These are phyloP conservation scores for Tragelaphus oryx DNA, from an alignment of 2,797 vertebrate genomes.

Conservation along the genomic window DNA sequence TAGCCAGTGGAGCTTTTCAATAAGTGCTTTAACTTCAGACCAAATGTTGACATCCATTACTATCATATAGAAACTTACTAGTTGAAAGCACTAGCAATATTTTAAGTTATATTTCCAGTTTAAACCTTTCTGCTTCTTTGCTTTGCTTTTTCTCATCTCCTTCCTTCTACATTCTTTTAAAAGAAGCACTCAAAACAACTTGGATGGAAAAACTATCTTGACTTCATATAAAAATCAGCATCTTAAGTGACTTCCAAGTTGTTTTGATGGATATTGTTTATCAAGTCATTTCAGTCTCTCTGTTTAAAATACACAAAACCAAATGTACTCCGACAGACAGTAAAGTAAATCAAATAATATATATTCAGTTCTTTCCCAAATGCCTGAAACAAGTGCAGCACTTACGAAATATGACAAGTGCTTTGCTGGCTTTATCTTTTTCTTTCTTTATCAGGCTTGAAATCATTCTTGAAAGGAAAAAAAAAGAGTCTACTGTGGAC, in stretches of 20 bases:
- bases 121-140: conserved; percentile 5
- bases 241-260: conserved; percentile 61
- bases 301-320: conserved; percentile 60
- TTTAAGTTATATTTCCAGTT: conserved; percentile 55
- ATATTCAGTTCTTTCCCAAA: neutral
- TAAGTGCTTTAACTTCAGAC: conserved; percentile 10
- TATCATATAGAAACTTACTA: neutral
- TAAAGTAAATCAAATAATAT: conserved; percentile 56
- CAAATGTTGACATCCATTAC: neutral
- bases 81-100: neutral
- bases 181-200: conserved; percentile 4
- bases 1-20: conserved; percentile 10
- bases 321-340: conserved; percentile 41
- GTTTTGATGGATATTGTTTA: conserved; percentile 52
- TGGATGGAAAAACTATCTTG: conserved; percentile 29
- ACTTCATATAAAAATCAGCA: conserved; percentile 42
- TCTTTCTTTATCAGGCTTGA: conserved; percentile 38
- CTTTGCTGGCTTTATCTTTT: conserved; percentile 19
- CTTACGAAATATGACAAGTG: neutral
- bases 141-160: neutral
- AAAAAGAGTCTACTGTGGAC: conserved; percentile 2
- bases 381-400: conserved; percentile 22
- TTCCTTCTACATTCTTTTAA: neutral
- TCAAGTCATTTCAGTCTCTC: conserved; percentile 43
- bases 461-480: conserved; percentile 40